Base-by-base conservation (phyloP, 2,888 invertebrate genomes). In the Zhuqinia jingwanae region DNA sequence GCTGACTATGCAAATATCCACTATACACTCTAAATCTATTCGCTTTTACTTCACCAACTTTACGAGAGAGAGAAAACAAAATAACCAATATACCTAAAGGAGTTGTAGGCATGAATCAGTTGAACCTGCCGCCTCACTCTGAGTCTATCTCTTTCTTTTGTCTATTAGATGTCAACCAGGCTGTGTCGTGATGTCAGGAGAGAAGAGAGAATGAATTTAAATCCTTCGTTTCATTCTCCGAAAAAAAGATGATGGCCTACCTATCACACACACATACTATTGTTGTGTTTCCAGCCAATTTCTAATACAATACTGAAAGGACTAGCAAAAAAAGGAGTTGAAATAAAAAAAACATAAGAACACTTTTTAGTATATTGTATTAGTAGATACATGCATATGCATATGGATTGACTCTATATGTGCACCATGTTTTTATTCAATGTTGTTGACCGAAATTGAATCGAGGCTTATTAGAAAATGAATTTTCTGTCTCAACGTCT, bases 391-490 rank as follows among this genome's bases (percentile, higher is more conserved):
- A n/a, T 53, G 17, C 8, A 17, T 53, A n/a, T 53, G 53, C 53
- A 17, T n/a, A 53, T n/a, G n/a, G 6, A 17, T n/a, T 36, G 53
- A 1, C 8, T 11, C 47, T n/a, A 17, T 17, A 17, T 53, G 6
- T 53, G n/a, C 36, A 63, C 8, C 15, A 30, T 27, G n/a, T 3
- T 36, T 36, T 0, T 42, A 42, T 17, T 30, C 65, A 36, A 58
- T 22, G 36, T n/a, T 65, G 65, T n/a, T 65, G 65, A 17, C 13
- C n/a, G 13, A 60, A 63, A 78, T 78, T 78, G 77, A 30, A 78
- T 78, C 60, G 77, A 27, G 63, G 77, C 77, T 78, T 78, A 78
- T 78, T 78, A 78, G 63, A 22, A 78, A 78, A 60, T 45, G 42
- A 25, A 60, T 47, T 60, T 78, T 45, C 36, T 36, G 8, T 36